Percentiles rank a stretch among this genome's conserved stretches.
These are phyloP conservation scores for Palythoa grandiflora DNA, from an alignment of 92 coral and sea anemone genomes.

Conservation along the genomic window DNA sequence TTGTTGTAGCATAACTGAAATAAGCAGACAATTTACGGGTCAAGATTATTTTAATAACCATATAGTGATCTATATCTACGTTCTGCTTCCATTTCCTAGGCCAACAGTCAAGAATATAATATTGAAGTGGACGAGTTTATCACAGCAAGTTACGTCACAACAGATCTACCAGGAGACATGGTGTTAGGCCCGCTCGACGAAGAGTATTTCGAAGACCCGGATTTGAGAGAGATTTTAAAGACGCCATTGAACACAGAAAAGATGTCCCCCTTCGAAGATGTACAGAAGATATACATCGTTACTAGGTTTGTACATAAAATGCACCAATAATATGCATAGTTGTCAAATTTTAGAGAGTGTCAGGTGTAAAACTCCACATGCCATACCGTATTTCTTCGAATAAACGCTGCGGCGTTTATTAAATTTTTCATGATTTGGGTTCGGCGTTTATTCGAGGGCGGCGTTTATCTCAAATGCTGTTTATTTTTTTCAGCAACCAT, in stretches of 20 bases:
- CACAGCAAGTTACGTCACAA: background rate
- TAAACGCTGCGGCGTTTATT: no score
- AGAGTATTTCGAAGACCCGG: conserved; percentile 37
- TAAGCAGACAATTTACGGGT: background rate
- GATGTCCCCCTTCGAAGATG: conserved; percentile 28
- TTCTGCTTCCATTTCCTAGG: background rate
- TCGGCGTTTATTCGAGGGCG: no score
- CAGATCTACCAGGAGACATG: conserved; percentile 24
- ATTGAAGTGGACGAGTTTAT: background rate
- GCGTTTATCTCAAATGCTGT: no score
- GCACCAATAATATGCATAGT: background rate
- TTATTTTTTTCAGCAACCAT: no score
- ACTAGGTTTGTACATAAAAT: conserved; percentile 25
- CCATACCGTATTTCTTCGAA: no score
- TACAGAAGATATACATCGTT: conserved; percentile 30
- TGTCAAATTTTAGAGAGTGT: no score
- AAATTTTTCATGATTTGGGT: no score
- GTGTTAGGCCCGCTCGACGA: conserved; percentile 30
- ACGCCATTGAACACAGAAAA: conserved; percentile 6
- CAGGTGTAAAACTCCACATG: no score
- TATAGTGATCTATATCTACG: background rate
- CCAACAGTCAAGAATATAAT: background rate
- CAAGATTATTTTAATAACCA: background rate
- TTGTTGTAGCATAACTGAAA: no score
- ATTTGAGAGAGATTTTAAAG: conserved; percentile 22